Evolutionary conservation across 2,113 vertebrate genomes (phyloP), one percentile per base, ranked within the genome.

Genomic region (Cottus gobio): DNA sequence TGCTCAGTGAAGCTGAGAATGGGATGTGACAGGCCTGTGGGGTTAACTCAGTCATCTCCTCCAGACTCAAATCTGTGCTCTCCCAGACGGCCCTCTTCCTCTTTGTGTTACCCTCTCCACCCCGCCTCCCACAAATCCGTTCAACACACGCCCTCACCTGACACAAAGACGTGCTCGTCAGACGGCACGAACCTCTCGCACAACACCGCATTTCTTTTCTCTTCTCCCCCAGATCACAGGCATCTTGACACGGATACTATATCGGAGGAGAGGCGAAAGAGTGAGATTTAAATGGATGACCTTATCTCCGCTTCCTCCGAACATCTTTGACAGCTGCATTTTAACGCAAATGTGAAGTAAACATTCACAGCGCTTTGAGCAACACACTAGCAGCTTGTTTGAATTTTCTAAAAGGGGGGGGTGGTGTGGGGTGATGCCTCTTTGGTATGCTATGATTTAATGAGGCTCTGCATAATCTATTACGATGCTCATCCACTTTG

Each of bases 1-100:
- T 93, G 93, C 87, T 94, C 93, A 93, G 84, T 89, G 92, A 91
- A 92, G 92, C 92, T 66, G 84, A 93, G 91, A 94, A 95, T 92
- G 84, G 85, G 90, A 94, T 90, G 77, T 92, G 93, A 94, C 94
- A 91, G 79, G 90, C 91, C 91, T 90, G 85, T 83, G 85, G 90
- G 94, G 93, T 92, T 93, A 91, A 91, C 85, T 80, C 92, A 86
- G 93, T 90, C 91, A 72, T 90, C 76, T 92, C 87, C 84, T 89
- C 85, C 73, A 83, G 87, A 90, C 83, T 86, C 58, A 89, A 82
- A 85, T 80, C 86, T 77, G 72, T 64, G 66, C 82, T 82, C 82
- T 87, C 46, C 54, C 61, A 85, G 62, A 81, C 68, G 70, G 70
- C 85, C 52, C 54, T 63, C 71, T 78, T 64, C 66, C 26, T 5